Conservation (phyloP, 1,140 invertebrate species). For the Drosophila kurseongensis region DNA sequence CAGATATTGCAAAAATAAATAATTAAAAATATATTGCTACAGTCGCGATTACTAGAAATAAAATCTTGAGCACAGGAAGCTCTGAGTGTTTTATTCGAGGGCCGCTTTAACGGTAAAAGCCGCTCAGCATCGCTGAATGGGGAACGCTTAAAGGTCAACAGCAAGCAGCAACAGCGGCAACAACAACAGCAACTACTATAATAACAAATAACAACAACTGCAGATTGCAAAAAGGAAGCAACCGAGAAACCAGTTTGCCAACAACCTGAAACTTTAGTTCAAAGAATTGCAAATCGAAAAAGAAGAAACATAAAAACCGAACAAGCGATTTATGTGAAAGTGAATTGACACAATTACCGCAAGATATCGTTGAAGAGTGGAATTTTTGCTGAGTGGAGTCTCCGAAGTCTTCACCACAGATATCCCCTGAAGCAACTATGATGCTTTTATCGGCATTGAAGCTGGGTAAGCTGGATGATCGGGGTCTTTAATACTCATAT, state of each 20-base stretch:
- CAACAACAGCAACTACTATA: conserved; percentile 37
- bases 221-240: conserved; percentile 81
- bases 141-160: conserved; percentile 74
- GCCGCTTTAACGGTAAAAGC: conserved; percentile 73
- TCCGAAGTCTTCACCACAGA: conserved; percentile 24
- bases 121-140: conserved; percentile 56
- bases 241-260: conserved; percentile 75
- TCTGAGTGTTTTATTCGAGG: conserved; percentile 29
- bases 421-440: conserved; percentile 64
- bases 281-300: conserved; percentile 59
- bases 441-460: conserved; percentile 84
- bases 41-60: conserved; percentile 4
- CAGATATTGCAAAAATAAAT: conserved; percentile 22
- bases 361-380: conserved; percentile 20
- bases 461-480: conserved; percentile 73
- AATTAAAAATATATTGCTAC: not conserved
- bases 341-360: conserved; percentile 77
- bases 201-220: conserved; percentile 51
- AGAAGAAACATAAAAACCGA: conserved; percentile 35
- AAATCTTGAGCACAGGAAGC: conserved; percentile 65
- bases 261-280: conserved; percentile 66
- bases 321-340: conserved; percentile 75
- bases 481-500: not conserved
- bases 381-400: conserved; percentile 17
- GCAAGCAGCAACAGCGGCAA: conserved; percentile 53